Evolutionary conservation across 2,888 invertebrate genomes (phyloP).

Genomic region (Malthinus flaveolus): DNA sequence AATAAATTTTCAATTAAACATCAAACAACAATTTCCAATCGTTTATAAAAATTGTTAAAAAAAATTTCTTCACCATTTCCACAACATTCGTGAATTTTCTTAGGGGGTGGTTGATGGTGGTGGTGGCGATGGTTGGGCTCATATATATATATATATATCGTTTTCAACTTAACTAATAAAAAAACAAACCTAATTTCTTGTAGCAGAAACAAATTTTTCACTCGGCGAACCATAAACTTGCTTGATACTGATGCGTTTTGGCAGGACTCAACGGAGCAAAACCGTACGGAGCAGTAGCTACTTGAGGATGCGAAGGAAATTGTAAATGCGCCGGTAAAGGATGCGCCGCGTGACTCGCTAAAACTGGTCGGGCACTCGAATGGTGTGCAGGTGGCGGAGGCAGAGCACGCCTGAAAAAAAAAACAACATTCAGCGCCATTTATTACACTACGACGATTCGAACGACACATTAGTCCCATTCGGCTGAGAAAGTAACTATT

Average conservation of each 20-base stretch:
- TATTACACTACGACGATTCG: not conserved
- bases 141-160: no score
- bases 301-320: constrained; percentile 69
- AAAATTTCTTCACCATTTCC: not conserved
- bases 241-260: constrained; percentile 69
- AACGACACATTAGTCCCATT: no score
- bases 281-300: constrained; percentile 62
- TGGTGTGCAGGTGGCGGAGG: constrained; percentile 83
- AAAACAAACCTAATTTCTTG: constrained; percentile 3
- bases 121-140: no score
- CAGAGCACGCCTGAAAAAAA: constrained; percentile 61
- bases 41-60: not conserved
- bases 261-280: constrained; percentile 73
- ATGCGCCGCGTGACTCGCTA: constrained; percentile 71
- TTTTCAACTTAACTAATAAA: not conserved
- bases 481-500: no score
- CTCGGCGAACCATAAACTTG: constrained; percentile 79
- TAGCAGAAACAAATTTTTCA: constrained; percentile 45
- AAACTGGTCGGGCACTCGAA: constrained; percentile 69
- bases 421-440: not conserved
- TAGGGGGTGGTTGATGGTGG: no score
- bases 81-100: not conserved
- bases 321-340: constrained; percentile 83
- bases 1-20: not conserved
- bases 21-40: not conserved